Percentiles rank a stretch among this genome's conserved stretches.
phyloP scores from a whole-genome alignment of 2,888 invertebrate species.

The Ellobium chinense region DNA sequence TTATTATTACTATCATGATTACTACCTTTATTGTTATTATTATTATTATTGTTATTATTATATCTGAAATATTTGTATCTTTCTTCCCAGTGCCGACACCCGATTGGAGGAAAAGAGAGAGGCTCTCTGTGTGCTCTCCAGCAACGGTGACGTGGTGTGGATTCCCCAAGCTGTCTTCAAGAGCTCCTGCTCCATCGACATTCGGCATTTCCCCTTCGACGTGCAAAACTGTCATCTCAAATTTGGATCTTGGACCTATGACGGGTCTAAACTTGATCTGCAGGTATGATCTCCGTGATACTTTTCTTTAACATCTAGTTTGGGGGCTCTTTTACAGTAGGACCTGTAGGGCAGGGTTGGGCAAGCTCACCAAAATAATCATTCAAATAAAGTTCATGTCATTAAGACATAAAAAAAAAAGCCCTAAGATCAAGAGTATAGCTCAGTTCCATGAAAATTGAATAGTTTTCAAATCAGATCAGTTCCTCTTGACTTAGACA shows the following conservation, averaged over 20 bases:
- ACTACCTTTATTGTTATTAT: background rate
- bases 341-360: too few species aligned
- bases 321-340: too few species aligned
- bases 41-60: background rate
- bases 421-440: too few species aligned
- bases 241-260: slow-evolving; percentile 79
- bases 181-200: slow-evolving; percentile 78
- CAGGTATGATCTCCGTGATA: too few species aligned
- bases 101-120: slow-evolving; percentile 78
- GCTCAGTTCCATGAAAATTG: too few species aligned
- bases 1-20: background rate
- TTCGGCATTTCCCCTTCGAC: slow-evolving; percentile 78
- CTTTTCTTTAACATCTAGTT: too few species aligned
- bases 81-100: slow-evolving; percentile 76
- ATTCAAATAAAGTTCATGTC: too few species aligned
- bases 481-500: too few species aligned
- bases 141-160: slow-evolving; percentile 73
- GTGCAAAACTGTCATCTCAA: slow-evolving; percentile 77
- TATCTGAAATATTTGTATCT: background rate
- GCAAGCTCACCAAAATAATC: too few species aligned
- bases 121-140: slow-evolving; percentile 75
- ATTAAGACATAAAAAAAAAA: too few species aligned
- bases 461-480: too few species aligned
- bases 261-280: slow-evolving; percentile 75
- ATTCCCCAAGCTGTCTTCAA: slow-evolving; percentile 78